Percentiles rank a stretch among this genome's conserved stretches.
Conservation (phyloP, 1,140 invertebrate species). For the Trachymyrmex septentrionalis region DNA sequence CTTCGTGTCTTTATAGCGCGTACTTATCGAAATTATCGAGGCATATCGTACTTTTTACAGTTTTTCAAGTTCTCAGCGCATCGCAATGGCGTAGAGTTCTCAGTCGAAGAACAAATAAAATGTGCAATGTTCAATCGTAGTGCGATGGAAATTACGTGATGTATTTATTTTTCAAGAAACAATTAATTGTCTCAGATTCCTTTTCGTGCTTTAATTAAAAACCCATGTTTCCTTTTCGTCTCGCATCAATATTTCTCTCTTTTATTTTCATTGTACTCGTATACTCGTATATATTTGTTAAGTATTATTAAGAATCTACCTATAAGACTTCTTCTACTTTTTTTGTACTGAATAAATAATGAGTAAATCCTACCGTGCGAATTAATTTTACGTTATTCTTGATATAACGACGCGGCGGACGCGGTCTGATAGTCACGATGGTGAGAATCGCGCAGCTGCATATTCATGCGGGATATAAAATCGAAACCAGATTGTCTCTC, state of each 20-base stretch:
- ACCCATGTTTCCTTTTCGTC: neutral
- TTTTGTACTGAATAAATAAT: constrained; percentile 20
- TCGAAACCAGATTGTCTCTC: constrained; percentile 30
- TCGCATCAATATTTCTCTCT: neutral
- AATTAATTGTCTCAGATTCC: neutral
- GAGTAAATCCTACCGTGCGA: constrained; percentile 19
- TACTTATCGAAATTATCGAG: constrained; percentile 76
- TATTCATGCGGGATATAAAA: constrained; percentile 51
- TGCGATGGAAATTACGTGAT: neutral
- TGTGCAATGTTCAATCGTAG: neutral
- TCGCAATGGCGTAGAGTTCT: neutral
- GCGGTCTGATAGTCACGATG: constrained; percentile 36
- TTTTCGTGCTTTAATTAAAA: neutral
- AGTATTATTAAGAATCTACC: neutral
- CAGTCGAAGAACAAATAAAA: constrained; percentile 13
- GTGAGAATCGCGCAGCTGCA: constrained; percentile 44
- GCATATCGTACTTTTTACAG: constrained; percentile 70
- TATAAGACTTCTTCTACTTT: neutral
- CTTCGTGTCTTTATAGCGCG: constrained; percentile 38
- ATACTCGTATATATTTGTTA: neutral
- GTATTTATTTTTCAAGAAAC: neutral
- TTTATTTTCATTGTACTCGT: neutral
- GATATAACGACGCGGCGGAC: constrained; percentile 39
- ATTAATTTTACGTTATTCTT: constrained; percentile 59
- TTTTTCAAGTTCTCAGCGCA: constrained; percentile 40